Percentiles rank a stretch among this genome's conserved stretches.
Conservation (phyloP, 2,888 invertebrate genomes). For the Catocala fraxini region DNA sequence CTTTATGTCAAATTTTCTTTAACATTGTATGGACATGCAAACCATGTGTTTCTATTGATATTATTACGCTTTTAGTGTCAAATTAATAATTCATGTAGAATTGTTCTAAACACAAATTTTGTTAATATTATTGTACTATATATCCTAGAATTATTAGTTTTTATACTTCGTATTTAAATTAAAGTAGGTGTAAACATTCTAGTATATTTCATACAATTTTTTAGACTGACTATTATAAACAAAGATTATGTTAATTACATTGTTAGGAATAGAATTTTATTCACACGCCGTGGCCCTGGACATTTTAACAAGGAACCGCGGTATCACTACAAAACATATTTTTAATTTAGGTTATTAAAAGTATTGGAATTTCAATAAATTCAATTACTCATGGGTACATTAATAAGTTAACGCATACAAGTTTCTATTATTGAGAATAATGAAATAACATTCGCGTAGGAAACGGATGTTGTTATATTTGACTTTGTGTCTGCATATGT, state of each 20-base stretch:
- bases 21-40: constrained; percentile 64
- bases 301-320: no score
- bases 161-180: not conserved
- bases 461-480: constrained; percentile 79
- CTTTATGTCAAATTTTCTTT: constrained; percentile 55
- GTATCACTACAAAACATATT: not conserved
- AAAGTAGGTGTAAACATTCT: no score
- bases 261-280: no score
- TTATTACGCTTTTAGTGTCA: constrained; percentile 32
- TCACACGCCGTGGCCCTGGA: no score
- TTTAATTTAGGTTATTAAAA: constrained; percentile 16
- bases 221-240: no score
- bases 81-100: constrained; percentile 4
- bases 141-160: constrained; percentile 3
- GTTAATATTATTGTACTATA: not conserved
- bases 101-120: not conserved
- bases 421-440: constrained; percentile 65
- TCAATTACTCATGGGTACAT: constrained; percentile 14
- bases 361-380: constrained; percentile 17
- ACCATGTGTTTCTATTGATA: constrained; percentile 56
- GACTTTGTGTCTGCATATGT: constrained; percentile 69
- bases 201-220: no score
- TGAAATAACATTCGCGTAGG: constrained; percentile 68
- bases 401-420: constrained; percentile 39
- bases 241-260: no score